These are phyloP conservation scores for Papilio protenor DNA, from an alignment of 2,888 invertebrate genomes.

Conservation along the genomic window DNA sequence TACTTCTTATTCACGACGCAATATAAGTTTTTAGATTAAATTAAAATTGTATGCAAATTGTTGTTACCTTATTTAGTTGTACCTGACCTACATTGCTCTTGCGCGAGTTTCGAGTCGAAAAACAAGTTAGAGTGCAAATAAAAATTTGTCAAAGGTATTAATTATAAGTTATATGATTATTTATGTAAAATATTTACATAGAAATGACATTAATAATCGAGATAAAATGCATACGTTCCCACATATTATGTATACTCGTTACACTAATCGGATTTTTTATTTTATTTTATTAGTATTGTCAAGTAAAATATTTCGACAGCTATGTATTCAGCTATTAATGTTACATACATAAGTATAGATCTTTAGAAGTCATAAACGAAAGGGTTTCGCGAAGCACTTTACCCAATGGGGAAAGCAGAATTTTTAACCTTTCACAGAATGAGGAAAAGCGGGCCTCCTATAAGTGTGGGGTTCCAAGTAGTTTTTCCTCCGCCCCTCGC, in stretches of 20 bases:
- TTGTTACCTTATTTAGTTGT: slow-evolving; percentile 23
- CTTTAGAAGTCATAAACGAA: slow-evolving; percentile 37
- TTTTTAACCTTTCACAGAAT: slow-evolving; percentile 42
- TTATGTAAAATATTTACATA: neutral
- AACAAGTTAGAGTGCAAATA: slow-evolving; percentile 43
- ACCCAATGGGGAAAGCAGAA: slow-evolving; percentile 37
- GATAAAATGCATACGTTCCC: neutral
- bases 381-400: slow-evolving; percentile 37
- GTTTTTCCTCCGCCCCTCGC: slow-evolving; percentile 35
- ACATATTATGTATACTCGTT: neutral
- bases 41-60: slow-evolving; percentile 40
- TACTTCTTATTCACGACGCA: slow-evolving; percentile 48
- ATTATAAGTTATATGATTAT: slow-evolving; percentile 6
- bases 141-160: slow-evolving; percentile 54
- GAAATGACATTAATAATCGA: neutral
- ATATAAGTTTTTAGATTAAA: slow-evolving; percentile 43
- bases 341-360: slow-evolving; percentile 4
- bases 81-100: slow-evolving; percentile 23
- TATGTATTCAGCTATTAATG: slow-evolving; percentile 29
- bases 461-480: slow-evolving; percentile 39
- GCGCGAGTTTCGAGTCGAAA: slow-evolving; percentile 34
- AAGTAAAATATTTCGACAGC: neutral
- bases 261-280: neutral
- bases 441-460: slow-evolving; percentile 38
- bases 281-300: neutral